Base-by-base conservation (phyloP, 2,113 vertebrate species). In the Cercocebus atys region DNA sequence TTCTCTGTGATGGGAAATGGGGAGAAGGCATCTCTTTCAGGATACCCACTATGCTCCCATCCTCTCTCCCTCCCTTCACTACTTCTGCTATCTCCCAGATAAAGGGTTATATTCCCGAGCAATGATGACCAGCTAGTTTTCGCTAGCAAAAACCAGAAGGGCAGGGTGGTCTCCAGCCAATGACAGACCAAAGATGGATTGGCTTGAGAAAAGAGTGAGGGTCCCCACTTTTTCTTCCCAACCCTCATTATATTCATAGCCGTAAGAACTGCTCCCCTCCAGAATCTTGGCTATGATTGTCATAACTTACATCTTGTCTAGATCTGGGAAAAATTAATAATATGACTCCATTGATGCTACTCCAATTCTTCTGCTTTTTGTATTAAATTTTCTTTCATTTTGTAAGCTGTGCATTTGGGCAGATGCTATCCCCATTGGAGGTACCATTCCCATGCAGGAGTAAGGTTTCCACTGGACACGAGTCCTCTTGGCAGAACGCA, bases 31-130 rank as follows among this genome's bases (percentile, higher is more conserved):
- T 23, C 27, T 27, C 47, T 32, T 52, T 2, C 10, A 1, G 30
- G 7, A 16, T 16, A 1, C 11, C n/a, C 4, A 14, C 5, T 14
- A 1, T 9, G 4, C 10, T 30, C 30, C 3, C 6, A 3, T 57
- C 32, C 47, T 50, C n/a, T 50, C 12, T 66, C 2, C 1, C 7
- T 20, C 25, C 3, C 7, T 14, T 13, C 27, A 1, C 9, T 22
- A 5, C 59, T 52, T 73, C n/a, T 83, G n/a, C 68, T 45, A 13
- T 38, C 11, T 89, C 43, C 27, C 50, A 93, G 6, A 43, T 55
- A 55, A 88, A 90, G 52, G 25, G 2, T 22, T 83, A 13, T 45
- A 81, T 75, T 92, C 43, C 18, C 72, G 50, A 76, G 22, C 17
- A 52, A 16, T 35, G 22, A 40, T 76, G 47, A 59, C 4, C 81